phyloP scores from a whole-genome alignment of 2,113 vertebrate genomes.

The Sterrhoptilus dennistouni region DNA sequence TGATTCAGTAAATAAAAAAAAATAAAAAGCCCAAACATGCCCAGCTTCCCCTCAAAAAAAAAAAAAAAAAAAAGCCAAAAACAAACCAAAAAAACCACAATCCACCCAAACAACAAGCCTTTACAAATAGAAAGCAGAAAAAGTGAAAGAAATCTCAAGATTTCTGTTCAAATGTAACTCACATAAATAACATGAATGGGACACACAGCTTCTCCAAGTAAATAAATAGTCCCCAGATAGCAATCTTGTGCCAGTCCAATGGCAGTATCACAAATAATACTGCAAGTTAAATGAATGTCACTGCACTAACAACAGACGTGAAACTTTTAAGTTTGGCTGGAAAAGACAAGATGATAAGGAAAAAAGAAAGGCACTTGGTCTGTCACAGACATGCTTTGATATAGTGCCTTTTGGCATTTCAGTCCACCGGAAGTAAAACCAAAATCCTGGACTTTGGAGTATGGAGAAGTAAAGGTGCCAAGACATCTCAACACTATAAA shows the following conservation, averaged over 20 bases:
- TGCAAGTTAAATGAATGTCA: background rate
- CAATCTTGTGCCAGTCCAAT: background rate
- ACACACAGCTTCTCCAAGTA: background rate
- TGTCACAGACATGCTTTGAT: background rate
- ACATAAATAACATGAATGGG: background rate
- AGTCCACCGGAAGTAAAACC: background rate
- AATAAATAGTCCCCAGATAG: background rate
- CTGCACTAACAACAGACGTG: background rate
- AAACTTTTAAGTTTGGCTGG: background rate
- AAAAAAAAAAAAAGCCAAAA: background rate
- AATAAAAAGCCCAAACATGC: fast-evolving
- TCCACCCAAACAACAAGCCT: background rate
- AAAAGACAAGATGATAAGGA: background rate
- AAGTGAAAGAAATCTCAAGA: background rate
- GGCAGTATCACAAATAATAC: background rate
- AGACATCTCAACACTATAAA: background rate
- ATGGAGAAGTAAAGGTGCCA: background rate
- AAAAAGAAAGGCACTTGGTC: background rate
- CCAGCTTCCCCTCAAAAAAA: background rate
- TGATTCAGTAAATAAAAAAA: background rate
- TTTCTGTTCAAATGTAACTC: background rate
- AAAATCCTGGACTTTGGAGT: background rate
- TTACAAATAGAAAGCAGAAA: background rate
- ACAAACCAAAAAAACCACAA: background rate
- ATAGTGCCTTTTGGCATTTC: background rate